These are phyloP conservation scores for Dromococcyx pavoninus DNA, from an alignment of 2,797 vertebrate species.

Conservation along the genomic window DNA sequence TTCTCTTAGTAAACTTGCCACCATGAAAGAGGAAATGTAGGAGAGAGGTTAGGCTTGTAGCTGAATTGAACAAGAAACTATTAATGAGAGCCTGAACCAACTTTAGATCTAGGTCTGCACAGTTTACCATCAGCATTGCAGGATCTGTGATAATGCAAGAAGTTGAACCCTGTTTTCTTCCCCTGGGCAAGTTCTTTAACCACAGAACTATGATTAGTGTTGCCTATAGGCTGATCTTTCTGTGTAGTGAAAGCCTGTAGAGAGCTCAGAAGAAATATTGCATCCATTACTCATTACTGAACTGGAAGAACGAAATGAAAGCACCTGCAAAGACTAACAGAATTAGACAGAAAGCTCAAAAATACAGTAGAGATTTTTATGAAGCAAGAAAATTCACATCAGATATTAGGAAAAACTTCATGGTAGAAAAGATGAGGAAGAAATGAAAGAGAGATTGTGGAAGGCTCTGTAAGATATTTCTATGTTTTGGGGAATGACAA, in stretches of 20 bases:
- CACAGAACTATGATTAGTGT: neutral
- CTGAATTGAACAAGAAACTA: neutral
- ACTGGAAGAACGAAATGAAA: neutral
- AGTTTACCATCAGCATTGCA: neutral
- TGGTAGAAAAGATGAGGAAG: neutral
- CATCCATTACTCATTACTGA: neutral
- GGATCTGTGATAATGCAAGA: neutral
- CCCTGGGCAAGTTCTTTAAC: neutral
- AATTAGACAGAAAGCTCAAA: neutral
- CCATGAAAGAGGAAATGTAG: neutral
- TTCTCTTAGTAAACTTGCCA: neutral
- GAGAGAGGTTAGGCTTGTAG: neutral
- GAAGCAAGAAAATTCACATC: neutral
- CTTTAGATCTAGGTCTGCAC: neutral
- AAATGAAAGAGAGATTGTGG: neutral
- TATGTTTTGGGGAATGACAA: neutral
- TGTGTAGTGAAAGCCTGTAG: neutral
- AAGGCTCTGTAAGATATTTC: neutral
- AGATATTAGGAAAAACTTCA: neutral
- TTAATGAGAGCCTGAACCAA: neutral
- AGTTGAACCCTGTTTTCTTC: neutral
- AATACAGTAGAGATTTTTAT: neutral
- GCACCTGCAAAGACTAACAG: neutral
- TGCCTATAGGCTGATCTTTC: neutral
- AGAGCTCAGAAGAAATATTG: conserved; percentile 5